Evolutionary conservation across 2,797 vertebrate species (phyloP).

Genomic region (Discoglossus pictus): DNA sequence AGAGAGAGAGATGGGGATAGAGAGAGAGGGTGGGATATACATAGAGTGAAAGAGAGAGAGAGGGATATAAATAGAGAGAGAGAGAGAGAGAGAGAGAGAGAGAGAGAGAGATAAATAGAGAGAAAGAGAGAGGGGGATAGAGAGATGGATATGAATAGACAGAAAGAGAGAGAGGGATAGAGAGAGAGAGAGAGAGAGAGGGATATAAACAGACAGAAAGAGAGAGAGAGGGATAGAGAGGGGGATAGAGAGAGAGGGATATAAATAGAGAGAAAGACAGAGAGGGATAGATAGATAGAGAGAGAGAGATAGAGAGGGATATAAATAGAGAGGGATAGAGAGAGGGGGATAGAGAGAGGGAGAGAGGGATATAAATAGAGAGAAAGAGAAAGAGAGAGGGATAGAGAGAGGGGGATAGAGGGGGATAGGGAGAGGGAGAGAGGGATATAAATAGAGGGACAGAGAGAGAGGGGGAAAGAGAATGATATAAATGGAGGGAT

Average conservation of each 20-base stretch:
- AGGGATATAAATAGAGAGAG: conserved; percentile 29
- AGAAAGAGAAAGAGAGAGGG: conserved; percentile 16
- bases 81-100: conserved; percentile 46
- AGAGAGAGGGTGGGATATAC: too few relatives aligned
- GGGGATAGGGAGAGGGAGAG: background rate
- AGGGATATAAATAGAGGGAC: too few relatives aligned
- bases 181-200: background rate
- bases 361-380: background rate
- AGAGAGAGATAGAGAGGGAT: background rate
- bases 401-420: too few relatives aligned
- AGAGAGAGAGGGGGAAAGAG: background rate
- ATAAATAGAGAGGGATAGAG: too few relatives aligned
- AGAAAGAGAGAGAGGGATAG: background rate
- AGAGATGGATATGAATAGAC: background rate
- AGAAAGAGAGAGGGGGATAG: background rate
- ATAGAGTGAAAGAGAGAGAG: background rate
- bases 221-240: background rate
- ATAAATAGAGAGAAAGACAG: conserved; percentile 34
- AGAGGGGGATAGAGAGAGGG: too few relatives aligned
- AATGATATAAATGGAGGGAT: background rate
- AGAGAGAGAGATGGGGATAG: background rate
- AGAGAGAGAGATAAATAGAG: background rate
- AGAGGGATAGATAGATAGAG: conserved; percentile 40
- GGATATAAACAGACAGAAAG: background rate
- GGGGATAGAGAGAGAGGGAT: background rate